These are phyloP conservation scores for Drosophila azteca DNA, from an alignment of 1,140 invertebrate genomes.

Conservation along the genomic window DNA sequence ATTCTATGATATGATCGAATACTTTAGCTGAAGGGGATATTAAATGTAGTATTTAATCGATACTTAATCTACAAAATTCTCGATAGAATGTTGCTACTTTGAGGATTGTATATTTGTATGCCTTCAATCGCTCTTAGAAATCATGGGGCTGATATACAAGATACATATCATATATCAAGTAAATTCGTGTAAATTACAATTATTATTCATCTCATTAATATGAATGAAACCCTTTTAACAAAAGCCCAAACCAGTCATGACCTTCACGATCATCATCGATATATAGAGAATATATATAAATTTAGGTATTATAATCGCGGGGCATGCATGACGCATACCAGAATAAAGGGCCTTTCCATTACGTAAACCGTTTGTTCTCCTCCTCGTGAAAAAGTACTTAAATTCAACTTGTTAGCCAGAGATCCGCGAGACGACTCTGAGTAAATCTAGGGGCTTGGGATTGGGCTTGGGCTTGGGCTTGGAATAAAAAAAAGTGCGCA, in stretches of 20 bases:
- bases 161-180: too few relatives aligned
- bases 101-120: too few relatives aligned
- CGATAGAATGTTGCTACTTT: too few relatives aligned
- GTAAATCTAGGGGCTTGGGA: too few relatives aligned
- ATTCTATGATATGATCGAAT: too few relatives aligned
- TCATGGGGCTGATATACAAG: too few relatives aligned
- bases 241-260: constrained; percentile 3
- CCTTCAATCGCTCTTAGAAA: too few relatives aligned
- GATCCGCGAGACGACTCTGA: constrained; percentile 7
- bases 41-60: background rate
- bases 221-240: background rate
- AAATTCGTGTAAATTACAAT: too few relatives aligned
- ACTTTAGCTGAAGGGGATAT: too few relatives aligned
- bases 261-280: background rate
- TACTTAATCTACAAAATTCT: too few relatives aligned
- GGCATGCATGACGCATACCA: constrained; percentile 37
- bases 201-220: background rate
- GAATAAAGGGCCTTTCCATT: constrained; percentile 35
- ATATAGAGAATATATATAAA: too few relatives aligned
- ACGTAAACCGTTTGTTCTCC: constrained; percentile 40
- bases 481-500: constrained; percentile 59
- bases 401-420: constrained; percentile 62
- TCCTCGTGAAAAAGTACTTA: constrained; percentile 52
- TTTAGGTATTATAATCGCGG: constrained; percentile 17
- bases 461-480: too few relatives aligned